Evolutionary conservation across 1,140 invertebrate species (phyloP).

Genomic region (Vanessa tameamea): DNA sequence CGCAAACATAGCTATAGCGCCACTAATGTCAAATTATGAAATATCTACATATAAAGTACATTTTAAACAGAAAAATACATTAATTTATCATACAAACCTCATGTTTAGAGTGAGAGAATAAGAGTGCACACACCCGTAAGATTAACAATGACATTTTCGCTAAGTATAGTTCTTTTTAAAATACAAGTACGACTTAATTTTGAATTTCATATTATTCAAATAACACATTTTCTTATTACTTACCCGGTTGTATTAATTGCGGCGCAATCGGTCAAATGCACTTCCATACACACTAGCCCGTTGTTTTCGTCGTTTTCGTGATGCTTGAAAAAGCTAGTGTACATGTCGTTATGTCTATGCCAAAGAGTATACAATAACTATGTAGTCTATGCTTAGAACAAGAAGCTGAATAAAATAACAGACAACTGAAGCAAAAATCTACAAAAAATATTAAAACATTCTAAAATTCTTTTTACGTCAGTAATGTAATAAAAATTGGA

Average conservation of each 20-base stretch:
- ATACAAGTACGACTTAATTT: slow-evolving; percentile 30
- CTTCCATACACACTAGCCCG: slow-evolving; percentile 80
- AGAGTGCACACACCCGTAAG: slow-evolving; percentile 57
- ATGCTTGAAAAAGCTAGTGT: slow-evolving; percentile 77
- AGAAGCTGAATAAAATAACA: slow-evolving; percentile 5
- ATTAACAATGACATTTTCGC: slow-evolving; percentile 55
- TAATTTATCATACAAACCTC: slow-evolving; percentile 18
- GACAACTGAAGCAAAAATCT: neutral
- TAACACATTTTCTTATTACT: slow-evolving; percentile 44
- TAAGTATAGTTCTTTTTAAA: slow-evolving; percentile 37
- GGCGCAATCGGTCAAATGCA: slow-evolving; percentile 80
- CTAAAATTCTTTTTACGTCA: too few relatives aligned
- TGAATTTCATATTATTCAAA: slow-evolving; percentile 18
- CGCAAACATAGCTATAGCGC: neutral
- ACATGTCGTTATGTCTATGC: slow-evolving; percentile 62
- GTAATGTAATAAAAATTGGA: too few relatives aligned
- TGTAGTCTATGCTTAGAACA: slow-evolving; percentile 39
- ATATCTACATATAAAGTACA: neutral
- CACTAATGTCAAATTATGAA: neutral
- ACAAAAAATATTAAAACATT: neutral
- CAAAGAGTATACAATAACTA: slow-evolving; percentile 9
- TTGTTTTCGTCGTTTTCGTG: slow-evolving; percentile 81
- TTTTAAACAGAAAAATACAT: neutral
- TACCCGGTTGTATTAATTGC: slow-evolving; percentile 77
- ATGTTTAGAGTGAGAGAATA: slow-evolving; percentile 36